Conservation (phyloP, 1,140 invertebrate genomes). For the Portunus trituberculatus region DNA sequence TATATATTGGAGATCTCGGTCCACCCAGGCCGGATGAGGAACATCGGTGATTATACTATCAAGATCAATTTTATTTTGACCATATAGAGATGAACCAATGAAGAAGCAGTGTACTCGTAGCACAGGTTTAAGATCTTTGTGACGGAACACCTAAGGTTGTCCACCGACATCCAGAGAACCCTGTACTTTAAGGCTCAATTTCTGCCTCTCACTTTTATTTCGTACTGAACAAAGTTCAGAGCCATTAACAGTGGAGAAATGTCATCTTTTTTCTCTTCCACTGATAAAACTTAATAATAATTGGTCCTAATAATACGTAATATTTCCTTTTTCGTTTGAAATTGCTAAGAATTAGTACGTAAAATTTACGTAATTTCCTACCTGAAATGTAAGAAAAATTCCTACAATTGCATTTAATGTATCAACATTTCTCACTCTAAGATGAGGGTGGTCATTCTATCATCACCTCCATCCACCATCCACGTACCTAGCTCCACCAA, state of each 20-base stretch:
- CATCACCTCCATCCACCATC: no score
- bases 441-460: no score
- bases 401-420: no score
- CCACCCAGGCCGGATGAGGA: background rate
- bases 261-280: background rate
- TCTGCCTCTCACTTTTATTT: background rate
- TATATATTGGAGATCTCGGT: background rate
- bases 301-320: background rate
- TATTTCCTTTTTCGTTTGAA: background rate
- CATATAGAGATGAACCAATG: background rate
- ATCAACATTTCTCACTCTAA: no score
- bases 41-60: background rate
- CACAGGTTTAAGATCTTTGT: background rate
- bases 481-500: no score
- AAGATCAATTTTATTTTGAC: background rate
- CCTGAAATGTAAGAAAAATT: no score
- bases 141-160: background rate
- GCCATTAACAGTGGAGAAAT: background rate
- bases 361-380: no score
- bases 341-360: background rate
- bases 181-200: background rate
- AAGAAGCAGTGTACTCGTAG: background rate
- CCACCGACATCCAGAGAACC: background rate
- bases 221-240: background rate
- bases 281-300: background rate